Conservation (phyloP, 2,888 invertebrate species). For the Beris morrisii region DNA sequence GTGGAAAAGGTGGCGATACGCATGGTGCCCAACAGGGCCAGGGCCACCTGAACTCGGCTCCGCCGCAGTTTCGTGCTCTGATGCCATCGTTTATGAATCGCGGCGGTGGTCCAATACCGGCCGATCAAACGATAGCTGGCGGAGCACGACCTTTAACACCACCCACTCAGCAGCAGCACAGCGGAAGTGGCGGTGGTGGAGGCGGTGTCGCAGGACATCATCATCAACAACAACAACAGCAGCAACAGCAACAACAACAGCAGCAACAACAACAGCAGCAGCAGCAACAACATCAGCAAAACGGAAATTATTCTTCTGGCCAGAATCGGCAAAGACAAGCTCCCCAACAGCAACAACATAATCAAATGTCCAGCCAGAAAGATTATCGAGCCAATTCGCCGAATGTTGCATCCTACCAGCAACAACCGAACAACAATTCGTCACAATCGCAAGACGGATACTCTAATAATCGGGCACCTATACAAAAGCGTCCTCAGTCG, state of each 20-base stretch:
- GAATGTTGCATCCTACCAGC: conserved; percentile 8
- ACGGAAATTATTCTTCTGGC: background rate
- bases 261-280: too few relatives aligned
- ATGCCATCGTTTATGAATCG: conserved; percentile 74
- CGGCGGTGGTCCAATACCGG: conserved; percentile 42
- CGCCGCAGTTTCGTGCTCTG: conserved; percentile 71
- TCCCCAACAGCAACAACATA: background rate
- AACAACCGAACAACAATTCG: conserved; percentile 2
- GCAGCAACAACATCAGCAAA: conserved; percentile 2
- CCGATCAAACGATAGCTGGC: conserved; percentile 7
- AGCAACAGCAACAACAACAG: too few relatives aligned
- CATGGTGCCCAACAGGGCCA: conserved; percentile 51
- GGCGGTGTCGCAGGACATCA: conserved; percentile 13
- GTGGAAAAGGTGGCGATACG: conserved; percentile 35
- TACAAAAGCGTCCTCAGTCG: conserved; percentile 33
- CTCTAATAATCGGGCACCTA: conserved; percentile 28
- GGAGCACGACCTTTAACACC: conserved; percentile 42
- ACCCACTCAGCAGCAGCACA: conserved; percentile 47
- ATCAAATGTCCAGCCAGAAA: background rate
- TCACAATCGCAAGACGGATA: conserved; percentile 24
- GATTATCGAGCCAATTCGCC: conserved; percentile 24
- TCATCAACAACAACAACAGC: background rate
- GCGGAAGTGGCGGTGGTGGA: conserved; percentile 18
- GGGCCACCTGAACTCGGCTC: conserved; percentile 62
- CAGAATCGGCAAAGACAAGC: conserved; percentile 11